Conservation (phyloP, 2,797 vertebrate species). For the Dryobates pubescens region DNA sequence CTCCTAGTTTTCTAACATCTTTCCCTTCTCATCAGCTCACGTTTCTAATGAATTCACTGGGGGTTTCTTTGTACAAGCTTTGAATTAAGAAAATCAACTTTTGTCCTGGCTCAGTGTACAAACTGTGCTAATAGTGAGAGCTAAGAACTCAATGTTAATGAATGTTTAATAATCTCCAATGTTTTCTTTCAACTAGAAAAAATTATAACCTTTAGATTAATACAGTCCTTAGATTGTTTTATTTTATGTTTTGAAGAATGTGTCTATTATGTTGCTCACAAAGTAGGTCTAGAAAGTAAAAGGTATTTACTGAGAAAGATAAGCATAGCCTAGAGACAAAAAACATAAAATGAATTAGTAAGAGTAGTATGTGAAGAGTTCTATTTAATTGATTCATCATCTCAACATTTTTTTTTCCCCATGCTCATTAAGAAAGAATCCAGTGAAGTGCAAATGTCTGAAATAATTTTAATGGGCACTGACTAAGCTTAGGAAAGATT, state of each 20-base stretch:
- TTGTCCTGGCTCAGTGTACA: conserved; percentile 7
- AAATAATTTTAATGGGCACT: conserved; percentile 61
- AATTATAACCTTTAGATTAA: conserved; percentile 54
- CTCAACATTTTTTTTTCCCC: not conserved
- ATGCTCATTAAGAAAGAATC: conserved; percentile 62
- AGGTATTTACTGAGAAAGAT: conserved; percentile 11
- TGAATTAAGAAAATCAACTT: conserved; percentile 58
- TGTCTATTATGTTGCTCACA: not conserved
- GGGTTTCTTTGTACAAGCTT: conserved; percentile 5
- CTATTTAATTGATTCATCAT: conserved; percentile 52
- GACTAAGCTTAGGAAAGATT: conserved; percentile 53
- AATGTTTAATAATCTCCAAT: conserved; percentile 54
- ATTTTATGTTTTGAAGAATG: conserved; percentile 4
- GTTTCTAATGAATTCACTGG: conserved; percentile 24
- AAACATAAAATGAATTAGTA: not conserved
- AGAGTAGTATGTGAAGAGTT: not conserved
- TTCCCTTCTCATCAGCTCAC: not conserved
- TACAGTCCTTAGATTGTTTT: conserved; percentile 18
- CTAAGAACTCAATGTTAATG: conserved; percentile 57
- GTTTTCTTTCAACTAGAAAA: conserved; percentile 31
- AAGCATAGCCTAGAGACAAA: not conserved
- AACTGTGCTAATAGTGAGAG: not conserved
- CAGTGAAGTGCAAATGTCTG: conserved; percentile 43
- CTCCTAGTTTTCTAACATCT: not conserved
- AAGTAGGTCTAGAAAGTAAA: conserved; percentile 16